Evolutionary conservation across 2,888 invertebrate genomes (phyloP).

Genomic region (Laothoe populi): DNA sequence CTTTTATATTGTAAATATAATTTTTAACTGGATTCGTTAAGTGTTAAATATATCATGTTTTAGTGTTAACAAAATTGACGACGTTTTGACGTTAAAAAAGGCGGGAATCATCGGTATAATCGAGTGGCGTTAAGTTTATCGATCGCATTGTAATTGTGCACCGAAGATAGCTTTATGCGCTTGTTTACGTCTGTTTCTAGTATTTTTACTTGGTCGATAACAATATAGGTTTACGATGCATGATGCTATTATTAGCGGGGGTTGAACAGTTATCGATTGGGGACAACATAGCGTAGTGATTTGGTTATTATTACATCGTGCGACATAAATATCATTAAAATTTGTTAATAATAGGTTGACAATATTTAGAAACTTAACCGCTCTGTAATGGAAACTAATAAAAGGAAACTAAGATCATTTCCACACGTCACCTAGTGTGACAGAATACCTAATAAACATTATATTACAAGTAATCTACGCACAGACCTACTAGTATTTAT

Average conservation of each 20-base stretch:
- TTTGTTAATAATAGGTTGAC: no score
- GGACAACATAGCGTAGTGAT: constrained; percentile 2
- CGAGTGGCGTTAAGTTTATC: constrained; percentile 65
- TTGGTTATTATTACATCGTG: neutral
- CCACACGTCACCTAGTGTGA: no score
- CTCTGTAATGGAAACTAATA: neutral
- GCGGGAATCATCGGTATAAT: constrained; percentile 63
- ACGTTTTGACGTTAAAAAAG: constrained; percentile 56
- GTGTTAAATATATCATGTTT: constrained; percentile 1
- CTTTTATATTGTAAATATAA: constrained; percentile 31
- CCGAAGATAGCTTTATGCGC: constrained; percentile 58
- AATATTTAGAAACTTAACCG: no score
- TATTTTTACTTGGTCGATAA: constrained; percentile 41
- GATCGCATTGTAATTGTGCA: constrained; percentile 74
- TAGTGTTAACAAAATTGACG: constrained; percentile 32
- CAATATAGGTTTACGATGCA: constrained; percentile 36
- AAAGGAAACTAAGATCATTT: no score
- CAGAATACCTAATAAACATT: no score
- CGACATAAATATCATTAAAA: neutral
- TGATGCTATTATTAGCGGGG: constrained; percentile 51
- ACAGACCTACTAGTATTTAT: no score
- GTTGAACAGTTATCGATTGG: constrained; percentile 53
- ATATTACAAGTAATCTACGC: no score
- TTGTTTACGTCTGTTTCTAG: constrained; percentile 68
- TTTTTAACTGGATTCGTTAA: constrained; percentile 29